Percentiles rank a stretch among this genome's conserved stretches.
Conservation (phyloP, 2,113 vertebrate genomes). For the Indicator indicator region DNA sequence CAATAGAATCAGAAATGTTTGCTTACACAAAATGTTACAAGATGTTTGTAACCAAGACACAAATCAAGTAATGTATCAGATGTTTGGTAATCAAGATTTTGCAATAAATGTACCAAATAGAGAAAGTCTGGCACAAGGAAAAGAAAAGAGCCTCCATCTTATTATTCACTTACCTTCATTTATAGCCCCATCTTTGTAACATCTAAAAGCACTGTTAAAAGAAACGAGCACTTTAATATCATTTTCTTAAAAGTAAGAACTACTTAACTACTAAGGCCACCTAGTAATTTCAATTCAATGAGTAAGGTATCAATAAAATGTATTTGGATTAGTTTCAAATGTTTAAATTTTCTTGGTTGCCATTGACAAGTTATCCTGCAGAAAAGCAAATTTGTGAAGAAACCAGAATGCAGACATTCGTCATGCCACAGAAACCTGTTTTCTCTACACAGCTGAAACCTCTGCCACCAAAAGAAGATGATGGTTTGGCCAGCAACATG, state of each 20-base stretch:
- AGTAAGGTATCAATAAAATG: neutral
- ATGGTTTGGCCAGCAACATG: neutral
- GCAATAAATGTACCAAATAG: neutral
- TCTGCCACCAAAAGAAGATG: neutral
- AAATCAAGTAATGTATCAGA: neutral
- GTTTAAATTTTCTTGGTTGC: neutral
- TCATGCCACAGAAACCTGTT: neutral
- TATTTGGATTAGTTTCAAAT: neutral
- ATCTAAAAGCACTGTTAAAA: neutral
- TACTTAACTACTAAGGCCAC: neutral
- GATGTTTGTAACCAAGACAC: neutral
- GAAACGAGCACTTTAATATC: neutral
- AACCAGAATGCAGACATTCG: neutral
- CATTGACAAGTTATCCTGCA: neutral
- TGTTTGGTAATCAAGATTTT: neutral
- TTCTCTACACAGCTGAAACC: neutral
- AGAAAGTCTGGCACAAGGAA: neutral
- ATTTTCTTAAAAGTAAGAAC: neutral
- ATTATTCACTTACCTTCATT: neutral
- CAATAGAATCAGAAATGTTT: constrained; percentile 14
- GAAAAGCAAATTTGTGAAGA: neutral
- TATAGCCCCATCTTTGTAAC: no score
- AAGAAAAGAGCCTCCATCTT: neutral
- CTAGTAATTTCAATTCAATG: neutral
- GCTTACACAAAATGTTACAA: neutral